phyloP scores from a whole-genome alignment of 2,797 vertebrate species.

The Yasuhikotakia modesta region DNA sequence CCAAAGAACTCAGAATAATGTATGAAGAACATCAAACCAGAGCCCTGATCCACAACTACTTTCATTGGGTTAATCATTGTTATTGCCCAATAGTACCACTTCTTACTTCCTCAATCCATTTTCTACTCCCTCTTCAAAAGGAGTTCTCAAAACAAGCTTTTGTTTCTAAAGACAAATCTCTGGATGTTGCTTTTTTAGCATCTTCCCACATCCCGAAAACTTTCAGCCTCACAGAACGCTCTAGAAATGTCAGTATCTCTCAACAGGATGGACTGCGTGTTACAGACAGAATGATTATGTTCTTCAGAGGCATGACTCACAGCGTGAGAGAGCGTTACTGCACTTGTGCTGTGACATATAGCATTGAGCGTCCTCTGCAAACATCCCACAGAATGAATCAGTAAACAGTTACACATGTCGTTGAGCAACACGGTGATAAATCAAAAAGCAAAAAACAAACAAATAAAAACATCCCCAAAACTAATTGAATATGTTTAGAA shows the following conservation, averaged over 20 bases:
- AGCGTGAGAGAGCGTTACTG: background rate
- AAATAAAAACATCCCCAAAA: background rate
- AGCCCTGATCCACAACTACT: no score
- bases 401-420: background rate
- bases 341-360: background rate
- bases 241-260: background rate
- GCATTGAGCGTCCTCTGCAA: background rate
- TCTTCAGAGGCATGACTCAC: background rate
- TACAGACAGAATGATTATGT: background rate
- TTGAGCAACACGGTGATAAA: background rate
- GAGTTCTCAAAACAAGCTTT: no score
- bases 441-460: background rate
- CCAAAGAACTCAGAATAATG: no score
- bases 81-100: no score
- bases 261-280: background rate
- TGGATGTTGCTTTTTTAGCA: background rate
- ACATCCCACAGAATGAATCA: constrained; percentile 2
- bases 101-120: no score
- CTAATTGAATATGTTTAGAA: background rate
- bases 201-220: background rate
- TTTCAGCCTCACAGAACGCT: background rate
- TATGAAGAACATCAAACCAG: no score
- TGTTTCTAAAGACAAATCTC: background rate
- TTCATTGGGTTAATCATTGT: no score
- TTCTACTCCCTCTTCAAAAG: no score